These are phyloP conservation scores for Anneissia japonica DNA, from an alignment of 35 echinoderm and acorn worm species.

Conservation along the genomic window DNA sequence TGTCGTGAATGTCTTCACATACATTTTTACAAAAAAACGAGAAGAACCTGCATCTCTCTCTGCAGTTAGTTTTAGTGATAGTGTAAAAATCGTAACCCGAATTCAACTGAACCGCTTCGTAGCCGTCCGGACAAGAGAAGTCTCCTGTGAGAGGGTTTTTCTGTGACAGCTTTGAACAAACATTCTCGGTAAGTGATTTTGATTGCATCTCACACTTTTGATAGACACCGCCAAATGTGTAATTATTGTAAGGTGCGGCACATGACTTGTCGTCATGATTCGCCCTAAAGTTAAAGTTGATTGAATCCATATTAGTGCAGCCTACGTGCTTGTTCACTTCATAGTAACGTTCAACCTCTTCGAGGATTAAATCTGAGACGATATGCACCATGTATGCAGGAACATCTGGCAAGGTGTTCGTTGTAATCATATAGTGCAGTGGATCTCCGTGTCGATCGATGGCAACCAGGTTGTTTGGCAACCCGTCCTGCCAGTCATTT, in stretches of 20 bases:
- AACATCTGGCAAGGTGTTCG: conserved; percentile 2
- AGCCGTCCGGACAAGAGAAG: conserved; percentile 7
- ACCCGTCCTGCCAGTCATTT: conserved; percentile 9
- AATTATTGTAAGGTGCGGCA: conserved; percentile 3
- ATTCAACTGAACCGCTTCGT: background rate
- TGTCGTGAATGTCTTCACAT: background rate
- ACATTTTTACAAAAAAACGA: background rate
- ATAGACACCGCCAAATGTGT: conserved; percentile 31
- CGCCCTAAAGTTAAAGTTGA: conserved; percentile 15
- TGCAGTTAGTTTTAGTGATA: background rate
- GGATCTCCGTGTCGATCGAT: conserved; percentile 13
- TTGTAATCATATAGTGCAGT: conserved; percentile 13
- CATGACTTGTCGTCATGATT: conserved; percentile 20
- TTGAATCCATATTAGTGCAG: conserved; percentile 7
- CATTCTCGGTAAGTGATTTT: background rate
- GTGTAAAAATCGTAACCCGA: background rate
- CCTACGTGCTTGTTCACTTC: conserved; percentile 7
- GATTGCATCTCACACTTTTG: conserved; percentile 6
- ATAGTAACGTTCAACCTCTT: conserved; percentile 18
- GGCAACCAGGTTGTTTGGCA: conserved; percentile 25
- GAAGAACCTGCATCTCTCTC: background rate
- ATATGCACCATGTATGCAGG: background rate
- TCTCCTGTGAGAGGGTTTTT: conserved; percentile 13
- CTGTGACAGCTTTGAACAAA: conserved; percentile 1
- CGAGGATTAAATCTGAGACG: background rate